Evolutionary conservation across 2,888 invertebrate species (phyloP), one percentile per base, ranked within the genome.

Genomic region (Heliconius charithonia): DNA sequence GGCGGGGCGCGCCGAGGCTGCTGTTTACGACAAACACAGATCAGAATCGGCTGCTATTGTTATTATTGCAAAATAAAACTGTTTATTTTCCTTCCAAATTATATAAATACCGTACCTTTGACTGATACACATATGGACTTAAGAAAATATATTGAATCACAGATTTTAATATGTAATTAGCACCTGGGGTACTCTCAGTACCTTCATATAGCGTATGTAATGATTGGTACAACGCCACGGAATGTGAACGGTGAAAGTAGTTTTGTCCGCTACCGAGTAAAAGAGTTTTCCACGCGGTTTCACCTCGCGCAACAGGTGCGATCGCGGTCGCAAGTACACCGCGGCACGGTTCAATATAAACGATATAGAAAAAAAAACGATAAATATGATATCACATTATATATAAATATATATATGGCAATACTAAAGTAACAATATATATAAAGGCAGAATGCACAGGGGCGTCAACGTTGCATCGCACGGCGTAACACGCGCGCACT

Each of bases 181-280:
- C 79, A 81, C 82, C 80, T 79, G 78, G 78, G 80, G 81, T 75
- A 76, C 73, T 29, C n/a, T 75, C 29, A 4, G 77, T 81, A 85
- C 83, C 83, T 86, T 85, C 86, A 85, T 86, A 71, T 75, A 80
- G 79, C 77, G 80, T 85, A 86, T 72, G 79, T 79, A 79, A 72
- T 85, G 86, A 88, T 89, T 88, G 88, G 90, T 90, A 89, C 84
- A 87, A 87, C 85, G 89, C 84, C 85, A 84, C 88, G 92, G 93
- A 92, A 94, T 93, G 93, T 91, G 91, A 91, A 79, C 84, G 86
- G 94, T 92, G 95, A 95, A 95, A 95, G 95, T 94, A 87, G 91
- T 88, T 91, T 91, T 91, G 92, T 89, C 91, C 90, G 92, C 86
- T 92, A 91, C 91, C 84, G 87, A 92, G 94, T 92, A 94, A 93